Evolutionary conservation across 2,888 invertebrate species (phyloP).

Genomic region (Sceliomorpha sp.): DNA sequence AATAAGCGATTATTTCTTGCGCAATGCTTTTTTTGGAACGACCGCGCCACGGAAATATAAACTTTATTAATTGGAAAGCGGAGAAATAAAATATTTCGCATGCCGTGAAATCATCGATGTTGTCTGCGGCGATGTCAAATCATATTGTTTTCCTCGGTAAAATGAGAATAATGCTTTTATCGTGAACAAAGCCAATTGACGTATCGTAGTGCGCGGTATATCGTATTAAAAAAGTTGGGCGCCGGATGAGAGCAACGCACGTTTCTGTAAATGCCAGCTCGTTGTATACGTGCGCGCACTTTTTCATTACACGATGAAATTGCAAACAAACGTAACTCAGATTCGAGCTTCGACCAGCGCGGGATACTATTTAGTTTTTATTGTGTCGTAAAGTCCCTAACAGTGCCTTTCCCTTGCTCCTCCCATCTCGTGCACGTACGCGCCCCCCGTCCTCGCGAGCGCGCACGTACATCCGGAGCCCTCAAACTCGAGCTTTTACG

Average conservation of each 20-base stretch:
- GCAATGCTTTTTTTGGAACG: too few relatives aligned
- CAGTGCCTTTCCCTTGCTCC: constrained; percentile 32
- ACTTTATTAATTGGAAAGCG: too few relatives aligned
- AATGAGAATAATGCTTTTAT: constrained; percentile 45
- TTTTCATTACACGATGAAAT: constrained; percentile 58
- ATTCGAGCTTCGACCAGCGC: constrained; percentile 53
- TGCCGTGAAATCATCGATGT: background rate
- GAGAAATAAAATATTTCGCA: too few relatives aligned
- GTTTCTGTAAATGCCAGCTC: constrained; percentile 22
- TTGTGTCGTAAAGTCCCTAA: constrained; percentile 65
- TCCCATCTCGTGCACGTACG: constrained; percentile 12
- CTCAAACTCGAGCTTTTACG: constrained; percentile 49
- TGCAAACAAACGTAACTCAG: constrained; percentile 46
- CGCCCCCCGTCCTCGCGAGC: background rate
- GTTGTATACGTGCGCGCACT: constrained; percentile 26
- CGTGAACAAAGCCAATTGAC: constrained; percentile 37
- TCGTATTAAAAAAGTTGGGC: constrained; percentile 40
- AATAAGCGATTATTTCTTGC: too few relatives aligned
- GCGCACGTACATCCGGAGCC: constrained; percentile 12
- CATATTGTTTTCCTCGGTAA: constrained; percentile 35
- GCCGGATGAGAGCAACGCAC: constrained; percentile 3
- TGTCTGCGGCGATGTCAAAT: too few relatives aligned
- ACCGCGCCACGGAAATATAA: too few relatives aligned
- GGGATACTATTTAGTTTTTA: constrained; percentile 68
- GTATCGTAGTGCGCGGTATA: constrained; percentile 27